Percentiles rank a stretch among this genome's conserved stretches.
phyloP scores from a whole-genome alignment of 2,113 vertebrate species.

The Sprattus sprattus region DNA sequence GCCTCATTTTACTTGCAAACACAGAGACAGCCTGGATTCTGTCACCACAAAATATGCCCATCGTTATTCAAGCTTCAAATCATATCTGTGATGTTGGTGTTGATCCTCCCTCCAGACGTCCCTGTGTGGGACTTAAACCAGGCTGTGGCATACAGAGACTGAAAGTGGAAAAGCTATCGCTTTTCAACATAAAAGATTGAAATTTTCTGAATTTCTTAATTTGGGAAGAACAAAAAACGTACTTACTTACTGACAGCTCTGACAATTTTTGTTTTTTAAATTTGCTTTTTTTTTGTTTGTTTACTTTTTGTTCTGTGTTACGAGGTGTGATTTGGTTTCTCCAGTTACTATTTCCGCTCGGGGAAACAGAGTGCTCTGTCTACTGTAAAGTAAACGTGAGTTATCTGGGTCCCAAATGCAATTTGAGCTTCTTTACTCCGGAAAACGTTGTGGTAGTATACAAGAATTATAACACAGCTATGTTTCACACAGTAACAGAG shows the following conservation, averaged over 20 bases:
- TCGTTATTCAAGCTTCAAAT: slow-evolving; percentile 27
- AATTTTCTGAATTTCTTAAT: neutral
- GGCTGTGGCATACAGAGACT: neutral
- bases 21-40: slow-evolving; percentile 29
- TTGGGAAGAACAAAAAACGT: neutral
- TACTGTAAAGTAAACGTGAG: neutral
- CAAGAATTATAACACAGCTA: neutral
- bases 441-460: neutral
- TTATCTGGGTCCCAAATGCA: neutral
- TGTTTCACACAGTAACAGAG: neutral
- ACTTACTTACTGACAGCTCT: too few relatives aligned
- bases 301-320: neutral
- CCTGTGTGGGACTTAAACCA: neutral
- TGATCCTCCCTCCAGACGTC: neutral
- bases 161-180: neutral
- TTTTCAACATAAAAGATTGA: neutral
- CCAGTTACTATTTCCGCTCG: neutral
- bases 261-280: too few relatives aligned
- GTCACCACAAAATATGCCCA: slow-evolving; percentile 45
- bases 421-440: neutral
- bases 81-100: slow-evolving; percentile 11
- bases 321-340: neutral
- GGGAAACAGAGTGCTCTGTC: neutral
- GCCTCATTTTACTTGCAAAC: slow-evolving; percentile 56
- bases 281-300: neutral